Evolutionary conservation across 2,113 vertebrate genomes (phyloP), one percentile per base, ranked within the genome.

Genomic region (Neolamprologus fasciatus): DNA sequence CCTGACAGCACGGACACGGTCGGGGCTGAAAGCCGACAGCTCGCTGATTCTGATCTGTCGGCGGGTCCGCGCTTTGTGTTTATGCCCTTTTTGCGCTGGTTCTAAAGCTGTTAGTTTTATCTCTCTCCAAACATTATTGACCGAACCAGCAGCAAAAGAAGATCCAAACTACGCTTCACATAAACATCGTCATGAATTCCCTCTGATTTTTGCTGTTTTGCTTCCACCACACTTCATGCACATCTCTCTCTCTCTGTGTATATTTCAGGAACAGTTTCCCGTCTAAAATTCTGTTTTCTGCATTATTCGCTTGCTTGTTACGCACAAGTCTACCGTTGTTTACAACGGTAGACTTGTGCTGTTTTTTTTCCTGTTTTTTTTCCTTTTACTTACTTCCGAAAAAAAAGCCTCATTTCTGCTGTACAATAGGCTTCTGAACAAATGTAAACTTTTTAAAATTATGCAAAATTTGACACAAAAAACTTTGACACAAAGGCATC

Each of bases 71-170:
- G 3, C n/a, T 54, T 12, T 54, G n/a, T 54, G 2, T 54, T 54
- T 11, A 21, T 1, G 3, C 1, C 19, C 0, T 53, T 53, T 53
- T 53, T 53, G 5, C 0, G 5, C 9, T 53, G 19, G 0, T 53
- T 21, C 5, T 21, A 3, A 21, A 21, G 51, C 51, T 11, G 51
- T 21, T 21, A 21, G 51, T 53, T 53, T 10, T 1, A 53, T n/a
- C 1, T n/a, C 51, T 53, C 50, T n/a, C 50, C 19, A 53, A 53
- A 51, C 19, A 51, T 1, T 51, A 51, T n/a, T 51, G 50, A 51
- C 50, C 1, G 5, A 53, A n/a, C 50, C 19, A 51, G 8, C 50
- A 0, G 9, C 50, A 51, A 51, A 51, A 51, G 9, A 51, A 51
- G 17, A 51, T 9, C 50, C 50, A 51, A 51, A 51, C 9, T 51